These are phyloP conservation scores for Sciurus niger DNA, from an alignment of 2,113 vertebrate species.

Conservation along the genomic window DNA sequence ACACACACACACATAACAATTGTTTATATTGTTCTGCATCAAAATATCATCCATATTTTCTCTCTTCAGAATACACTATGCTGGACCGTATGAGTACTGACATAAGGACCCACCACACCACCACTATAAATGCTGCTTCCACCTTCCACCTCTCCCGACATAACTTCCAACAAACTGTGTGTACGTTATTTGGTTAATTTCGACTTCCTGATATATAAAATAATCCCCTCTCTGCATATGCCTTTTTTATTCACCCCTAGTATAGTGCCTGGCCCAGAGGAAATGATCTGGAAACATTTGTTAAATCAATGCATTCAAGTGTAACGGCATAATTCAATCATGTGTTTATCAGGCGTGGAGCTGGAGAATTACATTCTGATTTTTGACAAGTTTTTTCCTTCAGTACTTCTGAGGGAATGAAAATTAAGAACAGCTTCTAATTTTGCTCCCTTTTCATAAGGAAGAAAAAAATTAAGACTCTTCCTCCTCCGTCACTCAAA, in stretches of 20 bases:
- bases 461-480: background rate
- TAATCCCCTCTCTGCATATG: background rate
- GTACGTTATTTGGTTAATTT: background rate
- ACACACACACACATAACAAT: background rate
- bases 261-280: accelerated
- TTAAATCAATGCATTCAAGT: background rate
- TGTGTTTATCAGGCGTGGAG: background rate
- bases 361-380: background rate
- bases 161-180: background rate
- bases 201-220: background rate
- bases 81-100: background rate
- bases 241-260: background rate
- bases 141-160: background rate
- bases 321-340: background rate
- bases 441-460: background rate
- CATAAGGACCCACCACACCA: background rate
- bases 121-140: no score
- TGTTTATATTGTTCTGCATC: background rate
- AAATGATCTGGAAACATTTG: background rate
- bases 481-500: background rate
- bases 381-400: background rate
- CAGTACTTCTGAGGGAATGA: background rate
- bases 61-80: background rate
- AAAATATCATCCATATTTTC: background rate
- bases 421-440: background rate